Evolutionary conservation across 1,140 invertebrate species (phyloP).

Genomic region (Coenobita brevimanus): DNA sequence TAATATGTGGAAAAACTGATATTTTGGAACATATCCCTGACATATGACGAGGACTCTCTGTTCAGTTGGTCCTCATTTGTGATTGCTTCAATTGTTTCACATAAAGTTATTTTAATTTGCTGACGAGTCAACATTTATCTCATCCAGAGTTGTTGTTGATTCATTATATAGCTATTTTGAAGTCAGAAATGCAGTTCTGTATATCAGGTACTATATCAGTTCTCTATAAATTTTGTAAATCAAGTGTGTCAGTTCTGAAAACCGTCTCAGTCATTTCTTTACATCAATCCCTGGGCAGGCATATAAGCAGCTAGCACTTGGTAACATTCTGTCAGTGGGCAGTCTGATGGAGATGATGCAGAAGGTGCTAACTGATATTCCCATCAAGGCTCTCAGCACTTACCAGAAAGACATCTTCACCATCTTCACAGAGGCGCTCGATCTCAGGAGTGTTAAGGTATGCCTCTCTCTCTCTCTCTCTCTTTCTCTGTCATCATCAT

Average conservation of each 20-base stretch:
- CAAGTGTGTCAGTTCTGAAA: background rate
- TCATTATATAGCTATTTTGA: background rate
- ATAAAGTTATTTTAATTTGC: background rate
- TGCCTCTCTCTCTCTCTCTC: background rate
- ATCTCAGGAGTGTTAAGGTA: slow-evolving; percentile 22
- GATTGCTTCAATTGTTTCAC: background rate
- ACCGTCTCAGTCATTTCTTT: background rate
- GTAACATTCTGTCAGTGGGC: background rate
- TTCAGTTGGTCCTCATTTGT: background rate
- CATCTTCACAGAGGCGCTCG: slow-evolving; percentile 36
- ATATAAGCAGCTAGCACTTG: background rate
- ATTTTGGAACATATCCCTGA: too few relatives aligned
- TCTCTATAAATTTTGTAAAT: background rate
- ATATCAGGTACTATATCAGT: background rate
- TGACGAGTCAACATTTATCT: background rate
- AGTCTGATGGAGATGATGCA: slow-evolving; percentile 8
- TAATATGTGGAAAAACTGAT: too few relatives aligned
- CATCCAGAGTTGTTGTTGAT: background rate
- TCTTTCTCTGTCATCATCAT: slow-evolving; percentile 82
- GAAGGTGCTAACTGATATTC: background rate
- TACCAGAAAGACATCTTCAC: background rate
- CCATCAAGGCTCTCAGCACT: background rate
- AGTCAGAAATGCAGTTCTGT: background rate
- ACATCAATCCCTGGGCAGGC: background rate
- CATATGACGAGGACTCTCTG: too few relatives aligned